A percentile compares a stretch with the other conserved stretches of the same genome.
These are phyloP conservation scores for Dicyrtoma fusca DNA, from an alignment of 2,888 invertebrate genomes.

Conservation along the genomic window DNA sequence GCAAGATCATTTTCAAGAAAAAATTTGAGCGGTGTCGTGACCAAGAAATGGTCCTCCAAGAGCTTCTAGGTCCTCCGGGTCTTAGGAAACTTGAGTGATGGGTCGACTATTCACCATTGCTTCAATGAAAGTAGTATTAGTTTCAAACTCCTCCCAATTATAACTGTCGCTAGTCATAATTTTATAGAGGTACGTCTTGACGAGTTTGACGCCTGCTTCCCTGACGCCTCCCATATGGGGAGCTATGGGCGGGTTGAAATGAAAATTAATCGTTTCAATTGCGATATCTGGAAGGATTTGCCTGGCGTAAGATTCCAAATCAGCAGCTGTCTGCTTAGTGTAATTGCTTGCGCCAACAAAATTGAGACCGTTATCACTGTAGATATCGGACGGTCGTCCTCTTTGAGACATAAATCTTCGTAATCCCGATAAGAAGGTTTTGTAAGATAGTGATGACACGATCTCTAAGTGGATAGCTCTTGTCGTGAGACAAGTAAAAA, in stretches of 20 bases:
- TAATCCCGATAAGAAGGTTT: conserved; percentile 42
- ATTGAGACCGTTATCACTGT: too few species aligned
- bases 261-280: too few species aligned
- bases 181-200: too few species aligned
- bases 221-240: too few species aligned
- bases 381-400: conserved; percentile 39
- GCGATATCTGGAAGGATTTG: conserved; percentile 15
- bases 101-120: too few species aligned
- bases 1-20: conserved; percentile 22
- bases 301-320: not conserved
- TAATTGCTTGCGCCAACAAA: conserved; percentile 39
- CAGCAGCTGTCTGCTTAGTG: not conserved
- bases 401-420: conserved; percentile 40
- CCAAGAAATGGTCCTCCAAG: conserved; percentile 58
- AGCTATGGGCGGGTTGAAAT: too few species aligned
- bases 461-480: conserved; percentile 40
- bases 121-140: conserved; percentile 50
- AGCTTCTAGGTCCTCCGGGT: conserved; percentile 51
- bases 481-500: not conserved
- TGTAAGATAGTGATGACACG: conserved; percentile 32
- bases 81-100: too few species aligned
- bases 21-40: conserved; percentile 52
- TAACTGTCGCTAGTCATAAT: too few species aligned
- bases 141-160: conserved; percentile 51
- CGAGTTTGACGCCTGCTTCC: too few species aligned